These are phyloP conservation scores for Caenorhabditis macrosperma DNA, from an alignment of 2,888 invertebrate species.

Conservation along the genomic window DNA sequence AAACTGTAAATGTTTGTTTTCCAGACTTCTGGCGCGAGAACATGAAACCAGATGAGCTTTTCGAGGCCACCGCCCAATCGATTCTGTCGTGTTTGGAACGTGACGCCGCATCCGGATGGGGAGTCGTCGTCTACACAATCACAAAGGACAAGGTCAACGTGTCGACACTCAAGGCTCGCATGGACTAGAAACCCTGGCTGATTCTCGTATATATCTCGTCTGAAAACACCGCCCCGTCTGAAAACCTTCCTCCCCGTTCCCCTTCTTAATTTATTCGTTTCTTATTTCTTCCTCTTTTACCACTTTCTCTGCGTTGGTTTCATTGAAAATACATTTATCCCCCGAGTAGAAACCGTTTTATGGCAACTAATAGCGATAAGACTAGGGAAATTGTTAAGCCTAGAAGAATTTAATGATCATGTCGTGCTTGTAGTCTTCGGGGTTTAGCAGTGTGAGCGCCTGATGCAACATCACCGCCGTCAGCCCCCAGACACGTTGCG, in stretches of 20 bases:
- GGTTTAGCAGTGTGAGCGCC: slow-evolving; percentile 61
- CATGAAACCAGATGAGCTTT: slow-evolving; percentile 89
- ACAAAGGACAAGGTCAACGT: slow-evolving; percentile 79
- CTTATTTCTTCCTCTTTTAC: slow-evolving; percentile 16
- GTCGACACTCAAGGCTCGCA: slow-evolving; percentile 77
- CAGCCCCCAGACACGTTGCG: slow-evolving; percentile 72
- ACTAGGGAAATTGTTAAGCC: background rate
- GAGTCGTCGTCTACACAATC: slow-evolving; percentile 89
- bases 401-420: slow-evolving; percentile 53
- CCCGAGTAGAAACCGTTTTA: background rate
- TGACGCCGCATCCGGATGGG: slow-evolving; percentile 98
- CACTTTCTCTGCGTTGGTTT: background rate
- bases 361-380: background rate
- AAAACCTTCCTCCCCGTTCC: slow-evolving; percentile 1
- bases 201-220: slow-evolving; percentile 5
- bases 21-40: slow-evolving; percentile 78
- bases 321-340: slow-evolving; percentile 26
- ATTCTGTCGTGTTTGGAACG: slow-evolving; percentile 95
- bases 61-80: slow-evolving; percentile 95
- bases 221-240: background rate
- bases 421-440: slow-evolving; percentile 51
- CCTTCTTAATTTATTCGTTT: slow-evolving; percentile 42
- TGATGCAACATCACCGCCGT: slow-evolving; percentile 71
- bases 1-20: slow-evolving; percentile 89
- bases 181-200: slow-evolving; percentile 72